These are phyloP conservation scores for Ciconia nigra DNA, from an alignment of 2,797 vertebrate genomes.

Conservation along the genomic window DNA sequence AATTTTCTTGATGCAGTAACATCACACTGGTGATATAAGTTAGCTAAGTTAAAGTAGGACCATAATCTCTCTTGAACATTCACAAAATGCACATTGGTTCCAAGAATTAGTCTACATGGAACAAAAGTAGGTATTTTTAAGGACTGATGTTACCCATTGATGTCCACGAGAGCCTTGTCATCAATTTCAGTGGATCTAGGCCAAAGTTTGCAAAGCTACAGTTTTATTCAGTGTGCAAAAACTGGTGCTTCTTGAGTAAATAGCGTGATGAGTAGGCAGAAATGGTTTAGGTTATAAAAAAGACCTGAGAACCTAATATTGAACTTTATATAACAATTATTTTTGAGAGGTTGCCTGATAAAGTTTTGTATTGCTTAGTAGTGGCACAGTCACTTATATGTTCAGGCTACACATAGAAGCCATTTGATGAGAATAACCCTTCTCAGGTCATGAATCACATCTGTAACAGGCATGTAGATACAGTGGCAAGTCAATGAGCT, in stretches of 20 bases:
- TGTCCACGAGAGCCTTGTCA: not conserved
- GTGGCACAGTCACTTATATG: conserved; percentile 41
- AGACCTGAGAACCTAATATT: conserved; percentile 61
- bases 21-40: not conserved
- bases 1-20: not conserved
- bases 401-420: not conserved
- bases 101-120: not conserved
- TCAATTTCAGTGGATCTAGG: not conserved
- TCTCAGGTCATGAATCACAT: conserved; percentile 21
- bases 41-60: not conserved
- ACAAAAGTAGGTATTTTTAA: not conserved
- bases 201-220: not conserved
- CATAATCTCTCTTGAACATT: not conserved
- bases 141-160: not conserved
- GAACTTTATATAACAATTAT: conserved; percentile 17
- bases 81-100: not conserved
- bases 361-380: conserved; percentile 59
- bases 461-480: not conserved
- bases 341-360: conserved; percentile 53
- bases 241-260: conserved; percentile 2
- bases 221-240: not conserved
- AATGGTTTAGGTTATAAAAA: conserved; percentile 59
- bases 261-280: not conserved
- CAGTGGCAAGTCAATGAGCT: not conserved
- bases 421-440: not conserved